These are phyloP conservation scores for Rhinolophus sinicus DNA, from an alignment of 2,113 vertebrate species.

Conservation along the genomic window DNA sequence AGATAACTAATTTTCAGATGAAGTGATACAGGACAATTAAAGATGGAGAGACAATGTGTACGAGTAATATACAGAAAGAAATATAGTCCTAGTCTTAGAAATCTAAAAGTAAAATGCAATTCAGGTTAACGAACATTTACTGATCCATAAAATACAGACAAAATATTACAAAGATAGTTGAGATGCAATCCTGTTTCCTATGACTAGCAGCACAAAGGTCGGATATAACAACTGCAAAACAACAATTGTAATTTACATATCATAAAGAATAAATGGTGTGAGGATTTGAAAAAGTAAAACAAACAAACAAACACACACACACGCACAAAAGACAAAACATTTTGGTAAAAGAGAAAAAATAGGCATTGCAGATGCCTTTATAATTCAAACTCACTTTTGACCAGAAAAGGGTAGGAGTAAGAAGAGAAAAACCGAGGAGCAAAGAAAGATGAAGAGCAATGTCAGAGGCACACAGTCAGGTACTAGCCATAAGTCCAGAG, in stretches of 20 bases:
- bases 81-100: not conserved
- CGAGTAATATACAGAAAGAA: not conserved
- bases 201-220: not conserved
- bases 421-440: not conserved
- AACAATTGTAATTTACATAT: not conserved
- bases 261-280: not conserved
- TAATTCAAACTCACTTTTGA: not conserved
- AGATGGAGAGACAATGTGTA: not conserved
- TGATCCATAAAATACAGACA: not conserved
- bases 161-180: not conserved
- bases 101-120: constrained; percentile 1
- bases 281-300: not conserved
- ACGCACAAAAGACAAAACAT: not conserved
- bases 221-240: not conserved
- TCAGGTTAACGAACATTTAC: not conserved
- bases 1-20: not conserved
- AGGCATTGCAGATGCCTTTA: not conserved
- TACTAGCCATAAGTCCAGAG: not conserved
- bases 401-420: not conserved
- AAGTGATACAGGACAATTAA: not conserved
- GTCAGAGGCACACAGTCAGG: not conserved
- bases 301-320: not conserved
- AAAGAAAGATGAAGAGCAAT: not conserved
- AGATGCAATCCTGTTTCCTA: not conserved
- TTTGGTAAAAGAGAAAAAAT: not conserved